Base-by-base conservation (phyloP, 2,113 vertebrate genomes). In the Oryzias celebensis region DNA sequence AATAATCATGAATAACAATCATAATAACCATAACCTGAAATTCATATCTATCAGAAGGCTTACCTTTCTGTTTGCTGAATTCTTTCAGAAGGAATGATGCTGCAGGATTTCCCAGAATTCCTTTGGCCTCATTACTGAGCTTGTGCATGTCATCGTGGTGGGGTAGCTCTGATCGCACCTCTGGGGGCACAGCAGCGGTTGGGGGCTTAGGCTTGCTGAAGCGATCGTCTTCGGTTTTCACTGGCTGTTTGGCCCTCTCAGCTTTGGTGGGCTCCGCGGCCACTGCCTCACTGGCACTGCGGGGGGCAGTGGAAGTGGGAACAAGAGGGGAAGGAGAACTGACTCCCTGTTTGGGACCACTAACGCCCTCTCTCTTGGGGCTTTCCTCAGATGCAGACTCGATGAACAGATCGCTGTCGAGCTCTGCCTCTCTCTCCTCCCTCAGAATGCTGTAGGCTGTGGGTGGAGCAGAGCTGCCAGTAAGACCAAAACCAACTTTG, bases 381-480 rank as follows among this genome's bases (percentile, higher is more conserved):
- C 96, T 99, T 89, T 98, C 97, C 79, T 99, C 97, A 0, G 95
- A 98, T n/a, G 96, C 95, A 0, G 96, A 98, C 87, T 99, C 96
- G 0, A 98, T 95, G 88, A 98, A 94, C 75, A 99, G 95, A 85
- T 99, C 97, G 1, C 95, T 98, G 92, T 98, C 97, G 0, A 99
- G 94, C 91, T 99, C 96, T 0, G 97, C 96, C 87, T 99, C 97
- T 5, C 97, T 92, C 83, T 99, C 97, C 83, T 98, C 96, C 44
- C 96, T 86, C 82, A 98, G 91, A 80, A 99, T 96, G 90, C 96
- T 99, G 90, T 99, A 98, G 90, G 95, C 0, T 0, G 94, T 93
- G 0, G 94, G 94, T 0, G 93, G 91, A 4, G 92, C 93, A 0
- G 94, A 94, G 51, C 93, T 93, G 31, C 94, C 91, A 5, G 90